Conservation (phyloP, 2,888 invertebrate species). For the Lepidocyrtoides sp. region DNA sequence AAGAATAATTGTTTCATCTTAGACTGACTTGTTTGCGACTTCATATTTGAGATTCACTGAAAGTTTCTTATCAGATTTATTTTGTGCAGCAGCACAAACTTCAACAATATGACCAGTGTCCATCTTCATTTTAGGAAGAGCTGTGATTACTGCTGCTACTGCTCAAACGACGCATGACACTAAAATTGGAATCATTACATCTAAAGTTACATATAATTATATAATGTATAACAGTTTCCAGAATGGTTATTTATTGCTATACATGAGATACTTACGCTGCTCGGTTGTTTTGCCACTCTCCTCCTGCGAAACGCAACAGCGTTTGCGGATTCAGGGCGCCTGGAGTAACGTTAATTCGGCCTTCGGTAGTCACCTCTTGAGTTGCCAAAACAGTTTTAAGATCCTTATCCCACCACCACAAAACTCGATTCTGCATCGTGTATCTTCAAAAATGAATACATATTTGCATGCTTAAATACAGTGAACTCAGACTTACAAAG, state of each 20-base stretch:
- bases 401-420: slow-evolving; percentile 80
- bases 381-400: slow-evolving; percentile 68
- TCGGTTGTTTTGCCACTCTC: slow-evolving; percentile 46
- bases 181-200: slow-evolving; percentile 6
- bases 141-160: slow-evolving; percentile 73
- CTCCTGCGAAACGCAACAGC: slow-evolving; percentile 34
- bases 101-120: not conserved
- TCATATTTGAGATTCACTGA: not conserved
- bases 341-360: slow-evolving; percentile 1
- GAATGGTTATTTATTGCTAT: too few species aligned
- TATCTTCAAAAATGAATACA: slow-evolving; percentile 56
- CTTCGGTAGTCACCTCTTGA: slow-evolving; percentile 56
- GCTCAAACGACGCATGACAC: slow-evolving; percentile 69
- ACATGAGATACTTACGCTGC: slow-evolving; percentile 24
- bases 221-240: not conserved
- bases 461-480: not conserved
- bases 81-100: not conserved
- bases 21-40: not conserved
- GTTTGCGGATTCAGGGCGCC: slow-evolving; percentile 57
- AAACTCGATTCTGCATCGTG: slow-evolving; percentile 79
- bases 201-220: not conserved
- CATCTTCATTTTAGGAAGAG: slow-evolving; percentile 37
- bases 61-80: not conserved
- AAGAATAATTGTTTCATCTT: not conserved
- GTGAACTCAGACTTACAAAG: too few species aligned